Conservation (phyloP, 1,140 invertebrate genomes). For the Hyles vespertilio region DNA sequence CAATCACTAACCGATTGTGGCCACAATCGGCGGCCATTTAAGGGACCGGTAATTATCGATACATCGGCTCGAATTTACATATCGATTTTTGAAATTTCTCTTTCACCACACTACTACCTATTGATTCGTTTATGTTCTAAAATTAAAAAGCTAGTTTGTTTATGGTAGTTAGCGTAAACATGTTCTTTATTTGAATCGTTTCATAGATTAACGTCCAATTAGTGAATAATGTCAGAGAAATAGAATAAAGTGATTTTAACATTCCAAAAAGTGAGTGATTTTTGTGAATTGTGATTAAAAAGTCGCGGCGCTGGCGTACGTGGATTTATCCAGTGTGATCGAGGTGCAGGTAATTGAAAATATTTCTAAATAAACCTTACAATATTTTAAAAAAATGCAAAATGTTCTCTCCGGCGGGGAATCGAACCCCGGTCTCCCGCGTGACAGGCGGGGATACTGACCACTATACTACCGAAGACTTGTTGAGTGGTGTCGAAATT, state of each 20-base stretch:
- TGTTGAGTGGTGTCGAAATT: no score
- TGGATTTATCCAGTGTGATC: slow-evolving; percentile 79
- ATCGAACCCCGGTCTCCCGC: slow-evolving; percentile 48
- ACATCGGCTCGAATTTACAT: slow-evolving; percentile 44
- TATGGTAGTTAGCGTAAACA: no score
- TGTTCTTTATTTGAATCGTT: neutral
- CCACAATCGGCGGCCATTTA: slow-evolving; percentile 50
- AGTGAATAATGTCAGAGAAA: neutral
- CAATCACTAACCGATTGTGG: slow-evolving; percentile 52
- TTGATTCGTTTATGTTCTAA: no score
- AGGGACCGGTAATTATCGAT: slow-evolving; percentile 54
- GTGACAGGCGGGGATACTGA: slow-evolving; percentile 37
- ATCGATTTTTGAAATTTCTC: slow-evolving; percentile 37
- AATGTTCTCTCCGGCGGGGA: slow-evolving; percentile 34
- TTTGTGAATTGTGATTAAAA: slow-evolving; percentile 45
- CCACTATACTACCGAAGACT: slow-evolving; percentile 13
- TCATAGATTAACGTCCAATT: no score
- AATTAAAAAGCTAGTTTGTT: no score
- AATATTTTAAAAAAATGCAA: no score
- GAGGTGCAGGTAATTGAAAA: slow-evolving; percentile 76
- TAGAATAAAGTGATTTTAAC: neutral
- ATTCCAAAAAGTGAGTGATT: slow-evolving; percentile 17
- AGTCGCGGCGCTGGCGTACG: slow-evolving; percentile 77
- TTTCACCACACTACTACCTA: slow-evolving; percentile 39
- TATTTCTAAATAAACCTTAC: no score